Conservation (phyloP, 2,888 invertebrate species). For the Callyntrura guangdongensis region DNA sequence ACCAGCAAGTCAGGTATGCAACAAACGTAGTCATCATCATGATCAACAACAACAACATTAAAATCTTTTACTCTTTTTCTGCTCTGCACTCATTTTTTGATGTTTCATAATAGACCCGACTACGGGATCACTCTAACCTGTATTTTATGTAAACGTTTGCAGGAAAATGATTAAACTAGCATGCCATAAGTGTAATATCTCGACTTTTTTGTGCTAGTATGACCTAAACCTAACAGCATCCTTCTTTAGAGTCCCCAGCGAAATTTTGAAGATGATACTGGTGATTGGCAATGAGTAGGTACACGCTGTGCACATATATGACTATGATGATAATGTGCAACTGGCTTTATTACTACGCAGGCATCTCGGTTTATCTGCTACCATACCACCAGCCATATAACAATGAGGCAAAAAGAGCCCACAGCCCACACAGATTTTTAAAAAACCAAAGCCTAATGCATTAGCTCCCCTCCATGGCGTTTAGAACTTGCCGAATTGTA, state of each 20-base stretch:
- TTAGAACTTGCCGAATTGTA: conserved; percentile 5
- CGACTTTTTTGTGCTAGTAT: conserved; percentile 28
- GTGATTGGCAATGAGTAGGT: not conserved
- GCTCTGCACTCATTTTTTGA: conserved; percentile 35
- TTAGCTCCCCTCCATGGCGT: conserved; percentile 9
- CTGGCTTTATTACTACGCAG: not conserved
- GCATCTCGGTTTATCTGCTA: not conserved
- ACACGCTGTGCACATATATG: not conserved
- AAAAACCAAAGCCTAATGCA: conserved; percentile 29
- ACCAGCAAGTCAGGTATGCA: conserved; percentile 35
- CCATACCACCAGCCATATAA: not conserved
- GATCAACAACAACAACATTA: not conserved
- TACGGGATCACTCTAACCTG: conserved; percentile 69
- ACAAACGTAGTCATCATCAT: conserved; percentile 30
- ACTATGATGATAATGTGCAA: not conserved
- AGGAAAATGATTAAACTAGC: conserved; percentile 58
- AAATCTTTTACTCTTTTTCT: conserved; percentile 28
- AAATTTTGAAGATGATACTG: conserved; percentile 22
- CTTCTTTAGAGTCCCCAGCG: conserved; percentile 12
- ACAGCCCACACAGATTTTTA: conserved; percentile 50
- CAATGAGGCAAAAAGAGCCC: conserved; percentile 2
- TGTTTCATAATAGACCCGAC: conserved; percentile 51
- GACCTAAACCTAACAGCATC: conserved; percentile 56
- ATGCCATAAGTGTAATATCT: conserved; percentile 40
- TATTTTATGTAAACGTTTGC: conserved; percentile 61